Base-by-base conservation (phyloP, 2,797 vertebrate species). In the Arctocebus calabarensis region DNA sequence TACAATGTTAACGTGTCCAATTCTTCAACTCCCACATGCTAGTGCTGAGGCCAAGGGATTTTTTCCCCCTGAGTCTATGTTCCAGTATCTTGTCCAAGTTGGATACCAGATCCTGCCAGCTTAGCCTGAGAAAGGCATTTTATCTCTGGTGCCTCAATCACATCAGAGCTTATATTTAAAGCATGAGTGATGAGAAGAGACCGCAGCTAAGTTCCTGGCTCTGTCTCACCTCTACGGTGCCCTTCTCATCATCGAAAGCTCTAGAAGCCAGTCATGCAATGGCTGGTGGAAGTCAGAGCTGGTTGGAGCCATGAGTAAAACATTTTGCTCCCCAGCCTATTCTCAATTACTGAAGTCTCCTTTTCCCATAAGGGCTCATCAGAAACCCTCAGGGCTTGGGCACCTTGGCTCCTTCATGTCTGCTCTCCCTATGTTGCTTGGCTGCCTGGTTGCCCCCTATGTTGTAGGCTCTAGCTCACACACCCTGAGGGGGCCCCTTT, bases 131-230 rank as follows among this genome's bases (percentile, higher is more conserved):
- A 93, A 96, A 96, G 88, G 96, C 87, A 87, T 94, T 84, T 97
- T 96, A 95, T 97, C 97, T 97, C 91, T 96, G 93, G 84, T 0
- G 43, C 82, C 93, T 94, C 83, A 90, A 86, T 97, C 96, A 34
- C 96, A 97, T 97, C 95, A 97, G 96, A 73, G 96, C 95, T 95
- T 96, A 97, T 97, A 97, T 98, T 97, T 95, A 96, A 97, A 95
- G 93, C 83, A 95, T 97, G 97, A 97, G 97, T 77, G 92, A 96
- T 94, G 88, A 97, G 77, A 96, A 90, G 91, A 96, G 92, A 94
- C 84, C 0, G 22, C 45, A 59, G 85, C 81, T 52, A 52, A 64
- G 48, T 84, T 64, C 87, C 85, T 94, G 90, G 78, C 95, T 90
- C 74, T 27, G 55, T 62, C 83, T 48, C 68, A 93, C 83, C 52